These are phyloP conservation scores for Erpornis zantholeuca DNA, from an alignment of 2,113 vertebrate species.

Conservation along the genomic window DNA sequence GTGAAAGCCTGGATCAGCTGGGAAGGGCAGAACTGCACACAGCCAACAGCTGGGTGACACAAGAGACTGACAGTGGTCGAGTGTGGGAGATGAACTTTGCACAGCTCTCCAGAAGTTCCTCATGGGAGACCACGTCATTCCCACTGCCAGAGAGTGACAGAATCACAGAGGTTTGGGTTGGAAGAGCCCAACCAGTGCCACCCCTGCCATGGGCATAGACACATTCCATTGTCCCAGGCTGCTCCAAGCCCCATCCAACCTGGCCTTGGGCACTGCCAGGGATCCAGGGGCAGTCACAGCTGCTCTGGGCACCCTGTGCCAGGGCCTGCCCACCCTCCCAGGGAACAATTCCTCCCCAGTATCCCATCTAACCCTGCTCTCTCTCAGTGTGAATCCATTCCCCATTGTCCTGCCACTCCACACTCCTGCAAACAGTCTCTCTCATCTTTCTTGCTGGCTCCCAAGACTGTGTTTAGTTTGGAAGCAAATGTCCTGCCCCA, in stretches of 20 bases:
- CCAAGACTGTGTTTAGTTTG: neutral
- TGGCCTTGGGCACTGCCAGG: neutral
- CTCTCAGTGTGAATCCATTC: neutral
- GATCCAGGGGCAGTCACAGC: neutral
- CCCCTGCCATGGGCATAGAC: neutral
- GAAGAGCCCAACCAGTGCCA: neutral
- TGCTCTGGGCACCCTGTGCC: neutral
- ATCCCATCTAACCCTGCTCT: neutral
- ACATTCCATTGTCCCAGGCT: rapidly evolving
- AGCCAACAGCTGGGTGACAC: neutral
- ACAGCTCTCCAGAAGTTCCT: neutral
- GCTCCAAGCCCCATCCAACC: neutral
- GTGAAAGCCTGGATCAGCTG: neutral
- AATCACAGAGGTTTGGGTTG: neutral
- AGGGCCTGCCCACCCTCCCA: rapidly evolving
- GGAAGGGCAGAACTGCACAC: neutral
- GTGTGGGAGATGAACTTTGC: neutral
- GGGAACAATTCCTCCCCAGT: neutral
- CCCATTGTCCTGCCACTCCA: neutral
- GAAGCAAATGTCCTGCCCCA: neutral
- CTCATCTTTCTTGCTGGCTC: neutral
- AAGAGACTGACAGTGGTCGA: neutral
- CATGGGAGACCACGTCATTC: neutral
- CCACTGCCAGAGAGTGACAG: neutral
- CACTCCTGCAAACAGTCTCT: no score